Percentiles rank a stretch among this genome's conserved stretches.
Evolutionary conservation across 2,888 invertebrate genomes (phyloP).

Genomic region (Gryllus longicercus): DNA sequence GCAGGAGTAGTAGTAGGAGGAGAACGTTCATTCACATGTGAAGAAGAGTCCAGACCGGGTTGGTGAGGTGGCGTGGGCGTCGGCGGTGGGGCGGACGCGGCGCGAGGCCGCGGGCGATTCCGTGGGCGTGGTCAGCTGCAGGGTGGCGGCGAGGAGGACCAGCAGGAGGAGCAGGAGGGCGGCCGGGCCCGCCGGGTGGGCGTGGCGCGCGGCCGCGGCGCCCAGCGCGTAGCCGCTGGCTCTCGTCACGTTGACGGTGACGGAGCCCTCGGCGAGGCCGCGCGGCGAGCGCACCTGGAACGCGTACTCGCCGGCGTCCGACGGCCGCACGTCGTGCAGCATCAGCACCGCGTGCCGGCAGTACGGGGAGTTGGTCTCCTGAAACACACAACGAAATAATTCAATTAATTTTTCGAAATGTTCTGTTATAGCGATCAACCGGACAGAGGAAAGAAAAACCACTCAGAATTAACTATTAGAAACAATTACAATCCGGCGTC

Average conservation of each 20-base stretch:
- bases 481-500: too few species aligned
- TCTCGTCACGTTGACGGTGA: constrained; percentile 59
- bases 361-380: constrained; percentile 56
- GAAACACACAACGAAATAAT: constrained; percentile 40
- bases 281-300: constrained; percentile 60
- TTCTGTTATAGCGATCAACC: too few species aligned
- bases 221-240: constrained; percentile 22
- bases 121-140: neutral
- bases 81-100: neutral
- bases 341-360: constrained; percentile 59
- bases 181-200: neutral
- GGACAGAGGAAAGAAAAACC: too few species aligned
- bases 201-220: neutral
- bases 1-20: neutral
- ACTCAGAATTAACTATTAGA: too few species aligned
- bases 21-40: neutral
- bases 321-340: constrained; percentile 54
- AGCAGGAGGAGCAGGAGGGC: neutral
- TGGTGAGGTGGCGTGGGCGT: neutral
- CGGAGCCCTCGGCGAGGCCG: constrained; percentile 60
- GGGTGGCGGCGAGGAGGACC: neutral
- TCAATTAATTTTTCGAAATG: too few species aligned
- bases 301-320: constrained; percentile 61
- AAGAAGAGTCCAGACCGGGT: neutral
- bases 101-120: neutral